These are phyloP conservation scores for Perodicticus potto DNA, from an alignment of 2,797 vertebrate species.

Conservation along the genomic window DNA sequence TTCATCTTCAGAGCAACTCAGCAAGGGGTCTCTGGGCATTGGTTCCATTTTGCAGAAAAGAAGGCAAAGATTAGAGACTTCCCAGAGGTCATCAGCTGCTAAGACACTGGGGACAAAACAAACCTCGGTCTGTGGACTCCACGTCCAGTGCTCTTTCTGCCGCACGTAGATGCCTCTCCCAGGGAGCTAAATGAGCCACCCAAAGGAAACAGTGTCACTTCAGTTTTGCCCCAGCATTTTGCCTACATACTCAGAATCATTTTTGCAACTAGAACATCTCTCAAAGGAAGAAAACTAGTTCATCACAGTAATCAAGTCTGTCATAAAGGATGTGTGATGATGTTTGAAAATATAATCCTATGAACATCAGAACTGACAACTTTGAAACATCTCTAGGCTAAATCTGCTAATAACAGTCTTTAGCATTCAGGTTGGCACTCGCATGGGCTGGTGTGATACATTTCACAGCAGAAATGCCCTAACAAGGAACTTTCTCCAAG, in stretches of 20 bases:
- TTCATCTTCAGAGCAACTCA: neutral
- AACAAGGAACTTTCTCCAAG: slow-evolving; percentile 82
- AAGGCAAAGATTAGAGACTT: neutral
- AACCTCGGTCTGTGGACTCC: neutral
- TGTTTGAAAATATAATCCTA: slow-evolving; percentile 88
- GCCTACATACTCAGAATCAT: slow-evolving; percentile 81
- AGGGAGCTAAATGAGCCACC: slow-evolving; percentile 8
- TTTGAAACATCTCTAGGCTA: slow-evolving; percentile 86
- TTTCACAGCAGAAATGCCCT: slow-evolving; percentile 77
- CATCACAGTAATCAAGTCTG: slow-evolving; percentile 87
- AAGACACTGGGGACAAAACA: neutral
- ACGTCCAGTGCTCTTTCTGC: neutral
- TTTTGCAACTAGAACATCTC: slow-evolving; percentile 87
- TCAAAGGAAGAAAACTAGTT: slow-evolving; percentile 90
- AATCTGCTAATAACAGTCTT: slow-evolving; percentile 86
- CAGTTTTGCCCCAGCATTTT: slow-evolving; percentile 78
- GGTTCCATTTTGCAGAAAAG: slow-evolving; percentile 12
- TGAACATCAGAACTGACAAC: slow-evolving; percentile 88
- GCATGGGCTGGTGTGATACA: slow-evolving; percentile 61
- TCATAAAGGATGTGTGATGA: slow-evolving; percentile 86
- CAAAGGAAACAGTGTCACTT: slow-evolving; percentile 62
- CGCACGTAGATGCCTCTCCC: neutral
- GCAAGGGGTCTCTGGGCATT: neutral
- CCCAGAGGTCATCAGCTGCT: neutral
- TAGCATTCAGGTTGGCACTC: slow-evolving; percentile 82